Evolutionary conservation across 1,140 invertebrate genomes (phyloP).

Genomic region (Samia ricini): DNA sequence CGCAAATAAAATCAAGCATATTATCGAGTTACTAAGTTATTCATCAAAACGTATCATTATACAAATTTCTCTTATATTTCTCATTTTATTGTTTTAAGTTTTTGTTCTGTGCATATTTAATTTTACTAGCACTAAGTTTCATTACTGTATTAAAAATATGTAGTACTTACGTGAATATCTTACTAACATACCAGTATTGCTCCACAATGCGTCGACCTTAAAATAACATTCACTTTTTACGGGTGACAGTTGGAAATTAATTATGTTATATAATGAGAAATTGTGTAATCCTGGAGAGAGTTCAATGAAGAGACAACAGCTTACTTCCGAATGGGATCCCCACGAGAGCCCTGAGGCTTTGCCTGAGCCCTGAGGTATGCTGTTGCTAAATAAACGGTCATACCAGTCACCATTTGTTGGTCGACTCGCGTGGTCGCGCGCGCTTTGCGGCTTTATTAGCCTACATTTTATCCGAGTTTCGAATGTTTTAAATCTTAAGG

Average conservation of each 20-base stretch:
- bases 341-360: conserved; percentile 17
- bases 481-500: conserved; percentile 27
- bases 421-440: conserved; percentile 64
- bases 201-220: neutral
- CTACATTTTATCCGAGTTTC: conserved; percentile 21
- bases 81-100: too few relatives aligned
- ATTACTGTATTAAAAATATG: neutral
- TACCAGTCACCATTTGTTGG: conserved; percentile 63
- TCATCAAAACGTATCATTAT: too few relatives aligned
- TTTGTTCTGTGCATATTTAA: neutral
- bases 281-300: conserved; percentile 55
- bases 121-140: neutral
- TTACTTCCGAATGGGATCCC: conserved; percentile 61
- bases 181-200: neutral
- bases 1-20: too few relatives aligned
- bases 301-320: conserved; percentile 35
- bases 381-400: conserved; percentile 44
- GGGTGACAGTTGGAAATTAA: conserved; percentile 8
- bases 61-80: too few relatives aligned
- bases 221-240: neutral
- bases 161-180: neutral
- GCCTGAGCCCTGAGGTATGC: conserved; percentile 44
- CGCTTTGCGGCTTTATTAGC: conserved; percentile 23
- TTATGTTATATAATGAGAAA: conserved; percentile 51
- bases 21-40: too few relatives aligned